Evolutionary conservation across 1,140 invertebrate species (phyloP).

Genomic region (Tetraneura akinire): DNA sequence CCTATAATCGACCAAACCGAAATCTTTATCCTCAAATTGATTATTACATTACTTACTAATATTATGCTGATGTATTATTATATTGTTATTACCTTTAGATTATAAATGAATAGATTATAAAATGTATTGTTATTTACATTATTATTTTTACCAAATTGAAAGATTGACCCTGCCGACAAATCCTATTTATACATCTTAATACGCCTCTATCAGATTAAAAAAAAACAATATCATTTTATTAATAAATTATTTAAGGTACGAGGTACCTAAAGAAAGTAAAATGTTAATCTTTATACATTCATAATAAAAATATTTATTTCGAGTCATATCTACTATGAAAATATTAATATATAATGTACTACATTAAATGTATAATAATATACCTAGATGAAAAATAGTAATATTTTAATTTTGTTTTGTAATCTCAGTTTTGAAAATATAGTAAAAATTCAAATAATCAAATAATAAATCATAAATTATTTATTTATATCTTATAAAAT

Average conservation of each 20-base stretch:
- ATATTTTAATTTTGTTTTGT: too few species aligned
- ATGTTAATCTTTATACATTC: not conserved
- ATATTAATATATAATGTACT: too few species aligned
- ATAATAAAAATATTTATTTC: not conserved
- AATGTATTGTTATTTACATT: constrained; percentile 34
- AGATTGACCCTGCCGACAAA: not conserved
- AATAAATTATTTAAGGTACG: not conserved
- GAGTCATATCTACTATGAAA: too few species aligned
- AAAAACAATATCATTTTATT: constrained; percentile 5
- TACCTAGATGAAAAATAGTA: too few species aligned
- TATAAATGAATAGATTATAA: constrained; percentile 38
- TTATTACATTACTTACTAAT: constrained; percentile 8
- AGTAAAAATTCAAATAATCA: too few species aligned
- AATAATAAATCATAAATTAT: too few species aligned
- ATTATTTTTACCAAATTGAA: not conserved
- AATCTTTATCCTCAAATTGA: constrained; percentile 19
- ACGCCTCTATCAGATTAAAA: not conserved
- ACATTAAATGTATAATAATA: too few species aligned
- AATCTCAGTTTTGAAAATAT: too few species aligned
- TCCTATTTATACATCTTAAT: not conserved
- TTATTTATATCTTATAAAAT: too few species aligned
- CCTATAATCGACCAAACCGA: constrained; percentile 35
- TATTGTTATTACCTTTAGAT: constrained; percentile 46
- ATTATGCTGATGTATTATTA: constrained; percentile 41
- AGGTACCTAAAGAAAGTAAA: not conserved